Conservation (phyloP, 2,113 vertebrate genomes). For the Rhinolophus sinicus region DNA sequence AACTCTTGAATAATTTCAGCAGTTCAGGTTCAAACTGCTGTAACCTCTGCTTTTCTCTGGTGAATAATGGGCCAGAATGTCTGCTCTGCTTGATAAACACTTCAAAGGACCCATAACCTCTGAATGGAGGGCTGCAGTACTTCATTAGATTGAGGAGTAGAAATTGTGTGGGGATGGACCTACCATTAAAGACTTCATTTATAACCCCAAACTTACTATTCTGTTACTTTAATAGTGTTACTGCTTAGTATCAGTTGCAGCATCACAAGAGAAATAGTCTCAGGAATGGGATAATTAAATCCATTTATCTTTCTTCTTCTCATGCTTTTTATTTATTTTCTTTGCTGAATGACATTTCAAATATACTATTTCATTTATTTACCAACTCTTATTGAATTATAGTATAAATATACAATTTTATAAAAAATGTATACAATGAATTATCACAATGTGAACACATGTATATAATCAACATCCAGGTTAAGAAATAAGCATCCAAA, state of each 20-base stretch:
- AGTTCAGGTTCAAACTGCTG: background rate
- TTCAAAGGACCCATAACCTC: background rate
- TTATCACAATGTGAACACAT: background rate
- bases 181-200: background rate
- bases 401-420: background rate
- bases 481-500: background rate
- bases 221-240: background rate
- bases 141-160: background rate
- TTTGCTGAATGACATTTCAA: background rate
- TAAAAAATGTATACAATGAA: background rate
- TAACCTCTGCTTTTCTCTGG: background rate
- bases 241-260: background rate
- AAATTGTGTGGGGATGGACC: background rate
- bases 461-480: background rate
- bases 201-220: background rate
- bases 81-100: background rate
- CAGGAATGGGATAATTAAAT: background rate
- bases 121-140: background rate
- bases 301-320: background rate
- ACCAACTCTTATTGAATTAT: background rate
- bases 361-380: background rate
- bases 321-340: background rate
- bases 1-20: background rate
- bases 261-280: background rate
- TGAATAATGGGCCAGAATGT: background rate